Base-by-base conservation (phyloP, 2,113 vertebrate genomes). In the Xyliphius kryptos region DNA sequence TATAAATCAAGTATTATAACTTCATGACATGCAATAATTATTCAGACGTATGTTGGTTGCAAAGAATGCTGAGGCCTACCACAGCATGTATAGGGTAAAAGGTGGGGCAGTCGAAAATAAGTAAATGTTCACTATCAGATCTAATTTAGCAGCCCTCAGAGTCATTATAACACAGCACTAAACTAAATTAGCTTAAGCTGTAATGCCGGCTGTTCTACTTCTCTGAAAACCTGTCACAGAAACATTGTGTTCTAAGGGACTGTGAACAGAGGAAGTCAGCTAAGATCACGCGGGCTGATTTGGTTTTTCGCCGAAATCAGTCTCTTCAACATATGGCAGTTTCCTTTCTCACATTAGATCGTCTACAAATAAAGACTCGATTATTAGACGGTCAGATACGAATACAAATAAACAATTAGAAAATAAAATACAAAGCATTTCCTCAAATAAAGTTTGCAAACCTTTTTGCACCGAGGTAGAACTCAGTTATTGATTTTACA, bases 261-360 rank as follows among this genome's bases (percentile, higher is more conserved):
- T 74, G 67, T 59, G 61, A 77, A 85, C 73, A 76, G 48, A 83
- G 77, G 89, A 92, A 92, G 86, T 72, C 74, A 76, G 71, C 66
- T 56, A n/a, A 19, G 50, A 78, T 84, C 82, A 85, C 76, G 73
- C 76, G 68, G 6, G 61, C 76, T 20, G 74, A 74, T 81, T 81
- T 83, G 84, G 82, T 90, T 89, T 90, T 91, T 92, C 89, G 88
- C 62, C 76, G 87, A 92, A 93, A 78, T 77, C 66, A 72, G 61
- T 69, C 63, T 12, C 5, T 69, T 64, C 49, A 75, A 62, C 53
- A 17, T 47, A 66, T 76, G 76, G 70, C 71, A 38, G 63, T 51
- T 52, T 70, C 78, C 79, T 85, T 64, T 20, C 83, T 79, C 69
- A 1, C 3, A 9, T 60, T 44, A 37, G 40, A 44, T 7, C 9